Evolutionary conservation across 2,888 invertebrate species (phyloP).

Genomic region (Hermaeophaga mercurialis): DNA sequence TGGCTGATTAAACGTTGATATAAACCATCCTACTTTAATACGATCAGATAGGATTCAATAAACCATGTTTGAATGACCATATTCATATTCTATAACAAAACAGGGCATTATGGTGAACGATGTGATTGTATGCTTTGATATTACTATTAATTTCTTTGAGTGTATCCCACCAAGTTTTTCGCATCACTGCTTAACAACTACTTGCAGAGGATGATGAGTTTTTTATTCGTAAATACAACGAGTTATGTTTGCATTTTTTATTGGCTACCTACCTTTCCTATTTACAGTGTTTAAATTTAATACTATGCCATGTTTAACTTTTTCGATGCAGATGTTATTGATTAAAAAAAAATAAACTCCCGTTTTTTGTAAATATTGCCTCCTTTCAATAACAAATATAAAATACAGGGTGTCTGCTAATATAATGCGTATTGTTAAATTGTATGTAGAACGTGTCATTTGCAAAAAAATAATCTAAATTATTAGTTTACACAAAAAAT

Average conservation of each 20-base stretch:
- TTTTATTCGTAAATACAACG: conserved; percentile 28
- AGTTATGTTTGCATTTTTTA: conserved; percentile 26
- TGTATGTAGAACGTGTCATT: too few species aligned
- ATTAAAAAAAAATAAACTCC: too few species aligned
- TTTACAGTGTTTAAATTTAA: too few species aligned
- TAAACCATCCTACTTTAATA: conserved; percentile 42
- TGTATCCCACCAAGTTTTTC: conserved; percentile 26
- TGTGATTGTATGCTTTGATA: conserved; percentile 38
- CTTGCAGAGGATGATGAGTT: conserved; percentile 29
- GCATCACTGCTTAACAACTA: conserved; percentile 26
- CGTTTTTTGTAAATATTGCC: too few species aligned
- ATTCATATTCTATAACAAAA: conserved; percentile 44
- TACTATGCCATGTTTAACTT: too few species aligned
- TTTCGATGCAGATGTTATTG: too few species aligned
- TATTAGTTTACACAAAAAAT: too few species aligned
- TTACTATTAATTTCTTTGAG: conserved; percentile 32
- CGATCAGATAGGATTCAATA: conserved; percentile 45
- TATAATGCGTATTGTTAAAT: too few species aligned
- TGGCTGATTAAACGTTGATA: conserved; percentile 31
- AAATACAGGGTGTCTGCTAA: too few species aligned
- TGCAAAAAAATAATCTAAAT: too few species aligned
- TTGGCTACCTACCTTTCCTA: not conserved
- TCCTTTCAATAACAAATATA: too few species aligned
- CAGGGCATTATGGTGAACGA: conserved; percentile 39
- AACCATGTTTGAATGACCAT: conserved; percentile 43